Evolutionary conservation across 2,113 vertebrate genomes (phyloP), one percentile per base, ranked within the genome.

Genomic region (Ophiodon elongatus): DNA sequence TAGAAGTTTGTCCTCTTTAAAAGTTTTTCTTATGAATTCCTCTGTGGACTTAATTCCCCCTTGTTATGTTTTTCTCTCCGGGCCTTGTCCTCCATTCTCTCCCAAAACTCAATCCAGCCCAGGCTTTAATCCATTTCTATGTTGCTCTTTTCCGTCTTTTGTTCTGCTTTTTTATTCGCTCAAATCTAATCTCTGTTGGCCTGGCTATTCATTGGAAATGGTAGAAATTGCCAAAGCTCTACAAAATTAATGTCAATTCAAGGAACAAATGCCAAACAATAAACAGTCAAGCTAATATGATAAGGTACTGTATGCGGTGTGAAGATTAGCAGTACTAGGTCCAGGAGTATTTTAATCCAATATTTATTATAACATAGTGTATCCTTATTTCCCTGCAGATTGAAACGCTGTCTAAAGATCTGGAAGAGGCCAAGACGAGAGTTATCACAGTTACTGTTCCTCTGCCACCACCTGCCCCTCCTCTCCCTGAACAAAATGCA

Each of bases 361-460:
- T 31, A 17, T 69, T 69, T 14, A 6, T 80, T 10, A 37, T 62
- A 9, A 50, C 31, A 0, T 21, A 31, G 9, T 74, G 4, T 56
- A 14, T 76, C 3, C 15, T 69, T 69, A 13, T 47, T 77, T 62
- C 10, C 33, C 9, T 90, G 1, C 83, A 98, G 97, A 85, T 94
- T 85, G 92, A 96, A 66, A 94, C 94, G 74, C 83, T 98, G 50
- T 94, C 95, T 27, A 95, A 96, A 88, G 96, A 97, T 27, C 93
- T 97, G 62, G 94, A 97, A 90, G 96, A 96, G 73, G 93, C 94
- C 60, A 95, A 95, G 89, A 96, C 86, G 15, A 94, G 95, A 92
- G 90, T 95, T 68, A 74, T 95, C 87, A 95, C 91, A 15, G 85
- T 84, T 64, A 94, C 52, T 56, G 91, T 95, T 72, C 93, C 94